These are phyloP conservation scores for Oligia fasciuncula DNA, from an alignment of 2,888 invertebrate species.

Conservation along the genomic window DNA sequence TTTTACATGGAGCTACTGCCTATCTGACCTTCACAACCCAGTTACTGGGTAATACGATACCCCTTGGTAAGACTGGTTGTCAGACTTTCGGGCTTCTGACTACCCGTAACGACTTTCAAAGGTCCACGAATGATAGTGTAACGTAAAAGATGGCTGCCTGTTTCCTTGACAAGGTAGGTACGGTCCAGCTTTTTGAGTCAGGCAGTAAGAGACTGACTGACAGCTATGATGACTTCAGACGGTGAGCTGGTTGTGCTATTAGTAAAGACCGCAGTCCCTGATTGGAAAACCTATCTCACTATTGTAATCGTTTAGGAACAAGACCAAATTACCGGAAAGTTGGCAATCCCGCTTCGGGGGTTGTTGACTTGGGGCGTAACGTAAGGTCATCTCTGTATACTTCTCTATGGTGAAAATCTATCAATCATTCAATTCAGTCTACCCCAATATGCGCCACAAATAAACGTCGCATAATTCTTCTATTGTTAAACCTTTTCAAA, in stretches of 20 bases:
- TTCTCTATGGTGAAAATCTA: neutral
- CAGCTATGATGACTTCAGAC: neutral
- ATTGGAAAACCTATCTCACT: neutral
- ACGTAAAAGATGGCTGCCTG: too few relatives aligned
- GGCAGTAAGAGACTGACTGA: neutral
- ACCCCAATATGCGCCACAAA: neutral
- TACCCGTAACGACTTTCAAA: too few relatives aligned
- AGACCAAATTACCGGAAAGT: neutral
- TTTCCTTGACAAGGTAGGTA: neutral
- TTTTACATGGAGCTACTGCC: too few relatives aligned
- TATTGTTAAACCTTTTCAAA: neutral
- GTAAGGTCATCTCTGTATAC: neutral
- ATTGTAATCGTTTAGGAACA: neutral
- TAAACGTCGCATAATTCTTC: neutral
- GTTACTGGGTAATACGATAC: too few relatives aligned
- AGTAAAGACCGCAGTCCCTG: too few relatives aligned
- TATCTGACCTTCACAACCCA: too few relatives aligned
- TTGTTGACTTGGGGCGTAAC: slow-evolving; percentile 20
- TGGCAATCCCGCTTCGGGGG: slow-evolving; percentile 20
- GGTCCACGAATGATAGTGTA: too few relatives aligned
- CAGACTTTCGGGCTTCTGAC: too few relatives aligned
- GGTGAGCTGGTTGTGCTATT: neutral
- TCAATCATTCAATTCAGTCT: neutral
- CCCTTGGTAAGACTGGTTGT: too few relatives aligned
- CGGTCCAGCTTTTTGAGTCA: neutral